These are phyloP conservation scores for Abramis brama DNA, from an alignment of 2,113 vertebrate species.

Conservation along the genomic window DNA sequence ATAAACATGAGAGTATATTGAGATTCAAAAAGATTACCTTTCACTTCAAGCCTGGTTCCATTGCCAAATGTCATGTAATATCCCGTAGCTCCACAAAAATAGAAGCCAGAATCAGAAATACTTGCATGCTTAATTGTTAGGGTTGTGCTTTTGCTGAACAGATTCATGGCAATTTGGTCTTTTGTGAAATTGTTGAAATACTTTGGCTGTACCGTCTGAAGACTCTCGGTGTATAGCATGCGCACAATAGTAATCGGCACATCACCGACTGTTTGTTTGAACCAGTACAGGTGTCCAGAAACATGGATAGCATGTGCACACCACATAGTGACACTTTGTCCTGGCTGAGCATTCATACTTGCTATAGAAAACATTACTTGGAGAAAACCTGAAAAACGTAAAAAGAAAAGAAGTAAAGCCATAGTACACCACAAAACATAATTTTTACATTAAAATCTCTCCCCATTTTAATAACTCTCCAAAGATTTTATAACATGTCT, in stretches of 20 bases:
- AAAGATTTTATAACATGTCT: neutral
- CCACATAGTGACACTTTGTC: neutral
- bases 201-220: neutral
- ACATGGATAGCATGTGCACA: neutral
- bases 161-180: neutral
- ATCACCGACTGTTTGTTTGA: neutral
- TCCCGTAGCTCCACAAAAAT: slow-evolving; percentile 20
- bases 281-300: neutral
- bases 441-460: neutral
- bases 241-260: neutral
- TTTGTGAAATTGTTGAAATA: neutral
- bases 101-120: slow-evolving; percentile 36
- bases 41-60: slow-evolving; percentile 22
- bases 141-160: neutral
- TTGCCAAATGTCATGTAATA: neutral
- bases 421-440: neutral
- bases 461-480: neutral
- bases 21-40: slow-evolving; percentile 6
- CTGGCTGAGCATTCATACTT: neutral
- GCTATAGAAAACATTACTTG: neutral
- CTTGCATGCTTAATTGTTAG: neutral
- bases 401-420: neutral
- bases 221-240: neutral
- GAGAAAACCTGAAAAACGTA: slow-evolving; percentile 21
- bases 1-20: neutral